These are phyloP conservation scores for Conomelus anceps DNA, from an alignment of 2,888 invertebrate genomes.

Conservation along the genomic window DNA sequence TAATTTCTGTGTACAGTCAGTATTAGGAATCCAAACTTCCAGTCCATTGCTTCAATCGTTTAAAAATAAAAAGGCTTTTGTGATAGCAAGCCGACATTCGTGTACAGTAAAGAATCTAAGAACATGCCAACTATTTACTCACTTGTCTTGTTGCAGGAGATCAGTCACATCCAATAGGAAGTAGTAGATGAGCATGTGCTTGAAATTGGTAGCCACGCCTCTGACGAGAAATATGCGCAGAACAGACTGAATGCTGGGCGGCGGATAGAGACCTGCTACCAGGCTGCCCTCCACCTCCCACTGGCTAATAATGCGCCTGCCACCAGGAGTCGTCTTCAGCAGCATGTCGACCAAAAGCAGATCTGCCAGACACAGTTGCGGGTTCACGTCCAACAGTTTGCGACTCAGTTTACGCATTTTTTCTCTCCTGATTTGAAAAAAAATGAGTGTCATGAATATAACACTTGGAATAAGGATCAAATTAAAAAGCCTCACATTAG, in stretches of 20 bases:
- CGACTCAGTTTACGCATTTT: slow-evolving; percentile 21
- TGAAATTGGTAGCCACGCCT: slow-evolving; percentile 57
- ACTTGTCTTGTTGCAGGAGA: slow-evolving; percentile 10
- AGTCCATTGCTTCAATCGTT: too few species aligned
- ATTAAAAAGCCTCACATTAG: neutral
- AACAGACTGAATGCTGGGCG: slow-evolving; percentile 71
- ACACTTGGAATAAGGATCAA: neutral
- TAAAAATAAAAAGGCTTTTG: too few species aligned
- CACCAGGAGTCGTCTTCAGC: slow-evolving; percentile 55
- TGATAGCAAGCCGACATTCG: too few species aligned
- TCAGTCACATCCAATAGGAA: slow-evolving; percentile 73
- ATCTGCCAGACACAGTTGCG: slow-evolving; percentile 6
- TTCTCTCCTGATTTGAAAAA: slow-evolving; percentile 21
- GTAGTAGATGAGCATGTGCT: slow-evolving; percentile 75
- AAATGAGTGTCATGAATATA: neutral
- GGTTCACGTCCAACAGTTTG: neutral
- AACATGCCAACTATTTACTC: neutral
- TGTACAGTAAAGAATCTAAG: too few species aligned
- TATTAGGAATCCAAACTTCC: too few species aligned
- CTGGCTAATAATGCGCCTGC: slow-evolving; percentile 40
- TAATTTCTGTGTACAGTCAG: too few species aligned
- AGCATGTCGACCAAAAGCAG: slow-evolving; percentile 67
- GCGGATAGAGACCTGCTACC: slow-evolving; percentile 68
- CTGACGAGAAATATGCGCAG: slow-evolving; percentile 67
- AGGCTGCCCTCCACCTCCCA: slow-evolving; percentile 55